Evolutionary conservation across 1,140 invertebrate genomes (phyloP).

Genomic region (Atopsyche davidsoni): DNA sequence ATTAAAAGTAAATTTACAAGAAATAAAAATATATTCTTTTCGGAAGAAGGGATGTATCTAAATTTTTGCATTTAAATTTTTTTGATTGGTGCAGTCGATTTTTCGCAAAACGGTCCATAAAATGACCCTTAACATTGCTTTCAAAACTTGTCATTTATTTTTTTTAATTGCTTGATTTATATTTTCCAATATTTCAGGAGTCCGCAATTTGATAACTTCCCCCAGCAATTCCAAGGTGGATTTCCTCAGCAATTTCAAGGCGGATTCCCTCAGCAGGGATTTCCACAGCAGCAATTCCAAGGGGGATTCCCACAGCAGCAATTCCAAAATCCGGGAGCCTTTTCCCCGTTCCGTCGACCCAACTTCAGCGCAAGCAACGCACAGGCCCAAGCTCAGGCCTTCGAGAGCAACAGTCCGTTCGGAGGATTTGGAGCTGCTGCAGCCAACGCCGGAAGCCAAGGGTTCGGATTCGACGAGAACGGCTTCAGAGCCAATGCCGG

Average conservation of each 20-base stretch:
- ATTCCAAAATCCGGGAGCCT: neutral
- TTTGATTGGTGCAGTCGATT: too few species aligned
- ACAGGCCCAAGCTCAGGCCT: constrained; percentile 24
- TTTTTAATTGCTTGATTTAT: too few species aligned
- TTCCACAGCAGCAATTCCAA: constrained; percentile 13
- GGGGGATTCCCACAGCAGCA: constrained; percentile 11
- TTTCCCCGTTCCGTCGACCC: constrained; percentile 18
- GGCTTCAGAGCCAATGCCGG: constrained; percentile 35
- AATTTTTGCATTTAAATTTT: too few species aligned
- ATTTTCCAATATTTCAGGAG: too few species aligned
- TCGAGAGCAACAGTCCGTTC: constrained; percentile 21
- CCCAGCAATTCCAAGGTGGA: neutral
- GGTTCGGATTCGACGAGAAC: constrained; percentile 32
- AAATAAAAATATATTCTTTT: too few species aligned
- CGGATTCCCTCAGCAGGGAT: constrained; percentile 9
- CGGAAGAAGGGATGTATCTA: too few species aligned
- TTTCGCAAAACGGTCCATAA: too few species aligned
- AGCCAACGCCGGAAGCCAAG: constrained; percentile 36
- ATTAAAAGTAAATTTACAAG: too few species aligned
- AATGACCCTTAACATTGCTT: too few species aligned
- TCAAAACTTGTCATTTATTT: too few species aligned
- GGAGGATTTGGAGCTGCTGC: constrained; percentile 39
- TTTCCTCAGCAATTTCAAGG: neutral
- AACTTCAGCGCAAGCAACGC: constrained; percentile 21
- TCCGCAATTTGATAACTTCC: too few species aligned